A percentile compares a stretch with the other conserved stretches of the same genome.
Evolutionary conservation across 2,113 vertebrate genomes (phyloP).

Genomic region (Phylloscopus trochiloides): DNA sequence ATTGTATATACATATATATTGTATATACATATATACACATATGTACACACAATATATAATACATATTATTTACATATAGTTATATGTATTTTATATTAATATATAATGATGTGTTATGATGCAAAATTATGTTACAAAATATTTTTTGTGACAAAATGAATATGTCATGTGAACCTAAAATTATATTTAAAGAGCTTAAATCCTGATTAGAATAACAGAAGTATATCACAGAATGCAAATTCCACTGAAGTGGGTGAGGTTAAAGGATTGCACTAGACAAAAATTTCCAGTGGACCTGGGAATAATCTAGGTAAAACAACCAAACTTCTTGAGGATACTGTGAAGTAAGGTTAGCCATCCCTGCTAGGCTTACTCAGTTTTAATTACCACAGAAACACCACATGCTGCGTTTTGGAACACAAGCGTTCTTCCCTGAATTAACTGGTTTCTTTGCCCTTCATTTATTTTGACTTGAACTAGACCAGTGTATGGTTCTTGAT

Average conservation of each 20-base stretch:
- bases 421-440: background rate
- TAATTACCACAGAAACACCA: background rate
- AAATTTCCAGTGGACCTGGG: background rate
- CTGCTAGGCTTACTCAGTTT: background rate
- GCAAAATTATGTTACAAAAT: background rate
- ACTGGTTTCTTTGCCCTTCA: background rate
- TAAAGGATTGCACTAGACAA: background rate
- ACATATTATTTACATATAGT: background rate
- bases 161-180: background rate
- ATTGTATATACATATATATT: too few species aligned
- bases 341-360: rapidly evolving
- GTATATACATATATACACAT: too few species aligned
- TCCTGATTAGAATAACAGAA: background rate
- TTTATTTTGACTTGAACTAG: background rate
- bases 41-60: rapidly evolving
- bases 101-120: background rate
- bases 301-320: background rate
- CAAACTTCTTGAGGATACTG: background rate
- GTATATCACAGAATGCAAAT: background rate
- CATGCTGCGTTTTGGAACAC: background rate
- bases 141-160: background rate
- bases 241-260: background rate
- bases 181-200: background rate
- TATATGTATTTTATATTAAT: background rate
- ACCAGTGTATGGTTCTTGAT: background rate